phyloP scores from a whole-genome alignment of 2,888 invertebrate genomes.

The Lochmaea capreae region DNA sequence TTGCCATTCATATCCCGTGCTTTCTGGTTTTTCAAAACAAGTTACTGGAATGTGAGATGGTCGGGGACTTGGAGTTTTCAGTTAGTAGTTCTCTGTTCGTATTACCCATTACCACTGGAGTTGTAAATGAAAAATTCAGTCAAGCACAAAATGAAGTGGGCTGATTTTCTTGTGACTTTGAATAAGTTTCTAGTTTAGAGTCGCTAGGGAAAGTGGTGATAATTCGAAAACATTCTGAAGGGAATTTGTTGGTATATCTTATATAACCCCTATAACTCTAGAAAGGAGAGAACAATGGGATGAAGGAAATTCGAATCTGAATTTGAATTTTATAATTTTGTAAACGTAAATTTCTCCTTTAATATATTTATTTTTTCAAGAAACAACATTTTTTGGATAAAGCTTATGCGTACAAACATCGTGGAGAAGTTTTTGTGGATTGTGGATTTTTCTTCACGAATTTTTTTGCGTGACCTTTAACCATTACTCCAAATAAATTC shows the following conservation, averaged over 20 bases:
- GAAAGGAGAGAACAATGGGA: too few relatives aligned
- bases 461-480: too few relatives aligned
- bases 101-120: neutral
- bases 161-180: neutral
- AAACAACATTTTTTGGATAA: too few relatives aligned
- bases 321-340: too few relatives aligned
- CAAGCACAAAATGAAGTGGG: neutral
- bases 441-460: too few relatives aligned
- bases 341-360: too few relatives aligned
- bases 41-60: neutral
- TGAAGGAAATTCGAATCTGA: too few relatives aligned
- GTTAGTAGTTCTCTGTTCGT: neutral
- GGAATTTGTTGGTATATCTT: too few relatives aligned
- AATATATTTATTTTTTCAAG: too few relatives aligned
- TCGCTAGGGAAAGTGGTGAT: neutral
- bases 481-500: neutral
- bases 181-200: neutral
- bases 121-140: conserved; percentile 2
- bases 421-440: too few relatives aligned
- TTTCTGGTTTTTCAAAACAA: neutral
- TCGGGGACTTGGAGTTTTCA: neutral
- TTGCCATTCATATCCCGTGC: neutral
- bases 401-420: too few relatives aligned
- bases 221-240: neutral
- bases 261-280: too few relatives aligned